Evolutionary conservation across 92 coral and sea anemone species (phyloP).

Genomic region (Paramuricea clavata): DNA sequence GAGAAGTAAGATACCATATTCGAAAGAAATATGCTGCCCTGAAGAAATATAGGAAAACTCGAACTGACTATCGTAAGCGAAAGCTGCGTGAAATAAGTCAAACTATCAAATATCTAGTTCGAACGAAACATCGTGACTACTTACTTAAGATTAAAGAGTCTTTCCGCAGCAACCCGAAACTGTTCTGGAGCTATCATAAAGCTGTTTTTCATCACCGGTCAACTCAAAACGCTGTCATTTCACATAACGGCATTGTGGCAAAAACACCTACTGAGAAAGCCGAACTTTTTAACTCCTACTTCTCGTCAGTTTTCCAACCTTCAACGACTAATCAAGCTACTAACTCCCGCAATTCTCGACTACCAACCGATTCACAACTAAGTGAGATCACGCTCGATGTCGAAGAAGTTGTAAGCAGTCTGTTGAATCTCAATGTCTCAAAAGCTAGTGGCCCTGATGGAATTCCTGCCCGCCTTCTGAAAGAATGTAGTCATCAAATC

Average conservation of each 20-base stretch:
- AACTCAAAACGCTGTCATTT: not conserved
- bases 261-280: slow-evolving; percentile 38
- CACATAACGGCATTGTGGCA: slow-evolving; percentile 15
- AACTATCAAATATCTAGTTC: too few species aligned
- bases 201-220: slow-evolving; percentile 56
- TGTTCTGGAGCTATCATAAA: slow-evolving; percentile 74
- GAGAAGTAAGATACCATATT: slow-evolving; percentile 57
- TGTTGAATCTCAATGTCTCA: slow-evolving; percentile 51
- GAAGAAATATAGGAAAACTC: slow-evolving; percentile 45
- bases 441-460: slow-evolving; percentile 67
- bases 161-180: slow-evolving; percentile 71
- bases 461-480: slow-evolving; percentile 58
- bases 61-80: slow-evolving; percentile 57
- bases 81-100: slow-evolving; percentile 59
- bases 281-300: slow-evolving; percentile 30
- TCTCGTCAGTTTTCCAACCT: not conserved
- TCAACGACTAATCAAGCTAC: too few species aligned
- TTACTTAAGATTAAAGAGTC: slow-evolving; percentile 64
- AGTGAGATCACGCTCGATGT: too few species aligned
- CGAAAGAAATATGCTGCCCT: slow-evolving; percentile 70
- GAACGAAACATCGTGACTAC: slow-evolving; percentile 70
- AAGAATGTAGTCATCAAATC: slow-evolving; percentile 62
- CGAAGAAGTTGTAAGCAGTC: not conserved
- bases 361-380: too few species aligned
- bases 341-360: too few species aligned